Conservation (phyloP, 2,113 vertebrate species). For the Colinus virginianus region DNA sequence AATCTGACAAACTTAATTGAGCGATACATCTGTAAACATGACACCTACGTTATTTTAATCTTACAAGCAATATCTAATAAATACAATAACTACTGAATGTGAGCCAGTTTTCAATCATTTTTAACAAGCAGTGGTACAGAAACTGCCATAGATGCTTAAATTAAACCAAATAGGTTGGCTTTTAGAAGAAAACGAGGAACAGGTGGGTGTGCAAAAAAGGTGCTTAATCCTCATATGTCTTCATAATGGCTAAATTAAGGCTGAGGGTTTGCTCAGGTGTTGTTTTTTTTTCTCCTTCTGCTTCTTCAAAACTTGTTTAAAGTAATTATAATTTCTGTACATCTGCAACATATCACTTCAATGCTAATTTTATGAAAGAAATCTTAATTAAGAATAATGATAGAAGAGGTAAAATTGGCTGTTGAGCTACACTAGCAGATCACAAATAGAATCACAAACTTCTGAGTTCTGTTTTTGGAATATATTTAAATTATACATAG, state of each 20-base stretch:
- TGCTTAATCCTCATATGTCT: slow-evolving; percentile 40
- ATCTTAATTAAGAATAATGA: slow-evolving; percentile 67
- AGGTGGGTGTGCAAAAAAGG: slow-evolving; percentile 41
- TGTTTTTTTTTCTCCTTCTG: neutral
- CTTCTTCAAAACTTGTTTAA: slow-evolving; percentile 57
- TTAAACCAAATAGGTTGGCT: slow-evolving; percentile 34
- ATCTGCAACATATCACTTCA: slow-evolving; percentile 59
- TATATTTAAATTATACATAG: slow-evolving; percentile 10
- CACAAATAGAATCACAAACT: slow-evolving; percentile 55
- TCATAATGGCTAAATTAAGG: slow-evolving; percentile 58
- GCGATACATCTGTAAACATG: slow-evolving; percentile 66
- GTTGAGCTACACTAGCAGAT: neutral
- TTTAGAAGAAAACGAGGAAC: slow-evolving; percentile 14
- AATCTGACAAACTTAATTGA: slow-evolving; percentile 68
- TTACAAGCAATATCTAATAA: slow-evolving; percentile 64
- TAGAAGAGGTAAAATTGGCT: slow-evolving; percentile 50
- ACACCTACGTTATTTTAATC: slow-evolving; percentile 72
- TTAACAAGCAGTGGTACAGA: slow-evolving; percentile 37
- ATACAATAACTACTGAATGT: slow-evolving; percentile 58
- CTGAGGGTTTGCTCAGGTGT: slow-evolving; percentile 29
- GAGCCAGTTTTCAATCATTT: slow-evolving; percentile 46
- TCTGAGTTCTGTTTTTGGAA: slow-evolving; percentile 41
- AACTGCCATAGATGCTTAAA: neutral
- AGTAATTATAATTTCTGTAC: slow-evolving; percentile 55
- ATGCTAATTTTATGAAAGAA: slow-evolving; percentile 63